Evolutionary conservation across 2,888 invertebrate species (phyloP).

Genomic region (Tachina lurida): DNA sequence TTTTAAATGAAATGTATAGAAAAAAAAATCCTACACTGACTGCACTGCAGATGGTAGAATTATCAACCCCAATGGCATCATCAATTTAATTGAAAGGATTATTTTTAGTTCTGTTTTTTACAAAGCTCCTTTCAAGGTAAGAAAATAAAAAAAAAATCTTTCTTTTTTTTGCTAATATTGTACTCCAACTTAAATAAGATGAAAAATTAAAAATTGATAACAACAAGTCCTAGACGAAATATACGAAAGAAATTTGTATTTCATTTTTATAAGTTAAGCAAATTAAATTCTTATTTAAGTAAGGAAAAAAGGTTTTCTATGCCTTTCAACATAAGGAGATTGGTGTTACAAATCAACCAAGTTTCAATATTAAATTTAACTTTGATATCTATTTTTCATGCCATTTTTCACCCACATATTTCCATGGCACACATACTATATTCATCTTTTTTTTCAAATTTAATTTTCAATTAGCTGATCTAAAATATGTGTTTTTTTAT

Average conservation of each 20-base stretch:
- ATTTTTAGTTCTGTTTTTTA: constrained; percentile 2
- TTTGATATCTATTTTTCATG: neutral
- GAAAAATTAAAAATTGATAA: constrained; percentile 32
- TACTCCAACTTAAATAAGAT: constrained; percentile 10
- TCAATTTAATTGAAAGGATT: constrained; percentile 62
- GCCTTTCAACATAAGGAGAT: too few species aligned
- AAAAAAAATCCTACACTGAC: constrained; percentile 43
- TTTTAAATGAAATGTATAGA: constrained; percentile 35
- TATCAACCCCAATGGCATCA: constrained; percentile 66
- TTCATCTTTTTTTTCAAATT: constrained; percentile 16
- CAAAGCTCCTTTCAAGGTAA: constrained; percentile 26
- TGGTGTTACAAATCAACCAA: too few species aligned
- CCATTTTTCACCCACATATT: neutral
- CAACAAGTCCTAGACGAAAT: neutral
- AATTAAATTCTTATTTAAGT: neutral
- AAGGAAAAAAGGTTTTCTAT: neutral
- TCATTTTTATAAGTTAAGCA: neutral
- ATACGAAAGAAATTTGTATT: neutral
- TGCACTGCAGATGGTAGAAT: constrained; percentile 67
- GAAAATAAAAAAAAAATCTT: constrained; percentile 4
- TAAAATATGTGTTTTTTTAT: constrained; percentile 1
- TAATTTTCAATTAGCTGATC: constrained; percentile 33
- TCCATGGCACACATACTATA: neutral
- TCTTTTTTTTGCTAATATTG: neutral
- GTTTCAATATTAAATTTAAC: too few species aligned